Percentiles rank a stretch among this genome's conserved stretches.
These are phyloP conservation scores for Apis mellifera DNA, from an alignment of 1,140 invertebrate genomes.

Conservation along the genomic window DNA sequence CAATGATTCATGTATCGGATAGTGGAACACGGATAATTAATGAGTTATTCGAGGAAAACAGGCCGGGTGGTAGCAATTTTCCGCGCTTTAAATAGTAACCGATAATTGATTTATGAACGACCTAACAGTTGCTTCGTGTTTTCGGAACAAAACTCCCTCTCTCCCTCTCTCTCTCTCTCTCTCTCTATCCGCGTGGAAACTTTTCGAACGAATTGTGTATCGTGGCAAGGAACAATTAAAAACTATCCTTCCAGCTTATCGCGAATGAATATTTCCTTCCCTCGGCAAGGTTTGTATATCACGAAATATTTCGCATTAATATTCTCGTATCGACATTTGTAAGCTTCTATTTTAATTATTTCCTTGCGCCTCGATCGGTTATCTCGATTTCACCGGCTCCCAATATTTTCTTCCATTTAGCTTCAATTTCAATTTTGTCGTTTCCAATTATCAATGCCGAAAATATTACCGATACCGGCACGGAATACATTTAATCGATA, in stretches of 20 bases:
- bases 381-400: neutral
- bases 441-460: neutral
- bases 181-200: neutral
- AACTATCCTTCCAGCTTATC: neutral
- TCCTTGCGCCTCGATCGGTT: neutral
- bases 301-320: neutral
- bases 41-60: conserved; percentile 29
- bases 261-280: neutral
- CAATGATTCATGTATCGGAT: conserved; percentile 8
- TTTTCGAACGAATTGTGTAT: neutral
- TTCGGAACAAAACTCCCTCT: conserved; percentile 4
- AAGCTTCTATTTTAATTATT: neutral
- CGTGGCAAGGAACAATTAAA: conserved; percentile 1
- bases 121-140: conserved; percentile 20
- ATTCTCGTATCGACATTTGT: neutral
- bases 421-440: neutral
- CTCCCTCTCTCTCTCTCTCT: neutral
- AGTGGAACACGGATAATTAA: conserved; percentile 29
- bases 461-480: neutral
- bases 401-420: neutral
- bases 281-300: no score
- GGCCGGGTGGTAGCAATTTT: conserved; percentile 35
- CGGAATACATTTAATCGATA: no score
- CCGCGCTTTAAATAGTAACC: conserved; percentile 36
- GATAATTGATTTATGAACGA: conserved; percentile 43